Conservation (phyloP, 2,797 vertebrate species). For the Lemur catta region DNA sequence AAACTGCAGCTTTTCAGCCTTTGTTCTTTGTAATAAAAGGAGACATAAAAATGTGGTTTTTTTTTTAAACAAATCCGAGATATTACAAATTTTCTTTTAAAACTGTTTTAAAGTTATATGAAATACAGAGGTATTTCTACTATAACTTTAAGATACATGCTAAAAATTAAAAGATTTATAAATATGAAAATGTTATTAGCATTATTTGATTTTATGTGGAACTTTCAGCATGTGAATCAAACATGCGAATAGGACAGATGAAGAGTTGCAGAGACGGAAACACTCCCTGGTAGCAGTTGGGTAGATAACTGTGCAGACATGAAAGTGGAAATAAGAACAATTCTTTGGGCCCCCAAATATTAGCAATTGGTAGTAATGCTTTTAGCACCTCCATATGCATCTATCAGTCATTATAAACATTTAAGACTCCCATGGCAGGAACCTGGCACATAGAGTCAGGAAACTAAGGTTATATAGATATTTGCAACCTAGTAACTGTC, state of each 20-base stretch:
- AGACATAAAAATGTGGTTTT: neutral
- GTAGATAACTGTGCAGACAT: neutral
- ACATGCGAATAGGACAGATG: neutral
- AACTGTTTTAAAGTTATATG: neutral
- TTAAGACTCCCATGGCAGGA: neutral
- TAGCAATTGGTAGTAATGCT: neutral
- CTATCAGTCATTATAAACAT: neutral
- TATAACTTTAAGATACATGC: neutral
- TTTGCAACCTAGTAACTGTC: neutral
- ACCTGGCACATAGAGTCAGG: neutral
- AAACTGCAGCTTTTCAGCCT: neutral
- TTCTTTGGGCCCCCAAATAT: slow-evolving; percentile 1
- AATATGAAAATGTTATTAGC: neutral
- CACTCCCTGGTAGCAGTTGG: neutral
- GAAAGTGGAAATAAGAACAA: neutral
- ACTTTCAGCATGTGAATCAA: neutral
- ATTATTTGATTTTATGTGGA: slow-evolving; percentile 45
- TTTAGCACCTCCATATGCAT: slow-evolving; percentile 13
- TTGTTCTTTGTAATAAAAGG: neutral
- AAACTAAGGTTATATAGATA: neutral
- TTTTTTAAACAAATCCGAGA: neutral
- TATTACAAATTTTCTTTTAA: neutral
- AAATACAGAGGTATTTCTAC: neutral
- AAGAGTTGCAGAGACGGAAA: neutral
- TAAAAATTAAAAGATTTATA: neutral